Percentiles rank a stretch among this genome's conserved stretches.
phyloP scores from a whole-genome alignment of 2,888 invertebrate species.

The Epinotia ramella region DNA sequence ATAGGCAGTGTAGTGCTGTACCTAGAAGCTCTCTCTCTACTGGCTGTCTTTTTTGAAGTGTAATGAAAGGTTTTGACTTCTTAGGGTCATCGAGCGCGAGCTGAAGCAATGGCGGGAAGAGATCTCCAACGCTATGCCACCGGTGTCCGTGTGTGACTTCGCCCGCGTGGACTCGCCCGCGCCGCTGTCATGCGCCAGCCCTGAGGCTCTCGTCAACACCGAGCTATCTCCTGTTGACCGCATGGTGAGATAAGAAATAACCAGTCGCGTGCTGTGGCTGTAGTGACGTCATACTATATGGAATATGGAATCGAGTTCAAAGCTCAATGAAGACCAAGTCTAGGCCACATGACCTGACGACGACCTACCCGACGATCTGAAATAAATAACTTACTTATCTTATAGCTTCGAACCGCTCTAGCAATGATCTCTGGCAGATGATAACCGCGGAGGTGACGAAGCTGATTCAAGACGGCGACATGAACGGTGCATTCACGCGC shows the following conservation, averaged over 20 bases:
- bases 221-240: constrained; percentile 32
- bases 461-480: constrained; percentile 77
- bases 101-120: constrained; percentile 43
- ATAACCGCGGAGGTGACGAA: constrained; percentile 36
- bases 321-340: too few species aligned
- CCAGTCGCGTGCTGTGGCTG: background rate
- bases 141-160: constrained; percentile 23
- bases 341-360: too few species aligned
- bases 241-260: constrained; percentile 16
- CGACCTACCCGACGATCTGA: too few species aligned
- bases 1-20: too few species aligned
- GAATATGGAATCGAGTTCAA: too few species aligned
- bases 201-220: background rate
- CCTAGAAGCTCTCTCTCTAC: too few species aligned
- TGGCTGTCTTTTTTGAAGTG: too few species aligned
- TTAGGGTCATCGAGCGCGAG: constrained; percentile 45
- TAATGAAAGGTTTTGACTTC: background rate
- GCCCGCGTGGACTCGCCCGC: constrained; percentile 15
- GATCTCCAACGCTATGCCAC: background rate
- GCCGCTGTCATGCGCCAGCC: background rate
- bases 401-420: background rate
- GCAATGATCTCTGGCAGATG: constrained; percentile 18
- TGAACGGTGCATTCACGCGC: constrained; percentile 92
- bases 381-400: too few species aligned
- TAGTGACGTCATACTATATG: background rate